Evolutionary conservation across 2,888 invertebrate species (phyloP).

Genomic region (Drosophila rubida): DNA sequence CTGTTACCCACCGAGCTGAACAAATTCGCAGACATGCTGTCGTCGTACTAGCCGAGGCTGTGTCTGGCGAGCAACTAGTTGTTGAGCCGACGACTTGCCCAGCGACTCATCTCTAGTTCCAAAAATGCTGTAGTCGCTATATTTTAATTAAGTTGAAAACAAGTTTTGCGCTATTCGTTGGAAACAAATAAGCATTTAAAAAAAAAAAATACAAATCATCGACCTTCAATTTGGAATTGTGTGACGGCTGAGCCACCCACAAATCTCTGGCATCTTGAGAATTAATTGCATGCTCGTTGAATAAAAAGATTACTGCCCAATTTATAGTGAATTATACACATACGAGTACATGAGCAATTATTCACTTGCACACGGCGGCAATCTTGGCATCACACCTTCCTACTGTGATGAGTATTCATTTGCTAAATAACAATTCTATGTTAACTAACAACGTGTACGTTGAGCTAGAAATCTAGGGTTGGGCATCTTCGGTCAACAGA

Average conservation of each 20-base stretch:
- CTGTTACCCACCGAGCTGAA: conserved; percentile 14
- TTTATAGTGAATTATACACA: background rate
- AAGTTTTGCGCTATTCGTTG: conserved; percentile 29
- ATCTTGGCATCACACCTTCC: conserved; percentile 9
- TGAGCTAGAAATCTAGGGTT: background rate
- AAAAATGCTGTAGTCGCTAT: conserved; percentile 7
- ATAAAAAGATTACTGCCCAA: conserved; percentile 1
- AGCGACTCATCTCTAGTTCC: conserved; percentile 30
- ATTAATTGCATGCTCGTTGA: conserved; percentile 7
- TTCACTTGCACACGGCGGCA: background rate
- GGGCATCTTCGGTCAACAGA: background rate
- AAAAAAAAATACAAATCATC: background rate
- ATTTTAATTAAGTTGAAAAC: conserved; percentile 37
- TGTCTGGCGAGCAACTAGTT: conserved; percentile 30
- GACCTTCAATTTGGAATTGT: conserved; percentile 31
- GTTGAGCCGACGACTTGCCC: background rate
- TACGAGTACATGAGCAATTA: background rate
- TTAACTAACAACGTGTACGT: background rate
- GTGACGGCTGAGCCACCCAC: conserved; percentile 37
- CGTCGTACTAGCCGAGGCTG: conserved; percentile 24
- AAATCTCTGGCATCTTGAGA: conserved; percentile 9
- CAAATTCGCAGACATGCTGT: conserved; percentile 30
- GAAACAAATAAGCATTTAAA: conserved; percentile 9
- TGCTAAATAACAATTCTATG: background rate
- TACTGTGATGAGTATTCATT: background rate